These are phyloP conservation scores for Drosophila equinoxialis DNA, from an alignment of 1,140 invertebrate genomes.

Conservation along the genomic window DNA sequence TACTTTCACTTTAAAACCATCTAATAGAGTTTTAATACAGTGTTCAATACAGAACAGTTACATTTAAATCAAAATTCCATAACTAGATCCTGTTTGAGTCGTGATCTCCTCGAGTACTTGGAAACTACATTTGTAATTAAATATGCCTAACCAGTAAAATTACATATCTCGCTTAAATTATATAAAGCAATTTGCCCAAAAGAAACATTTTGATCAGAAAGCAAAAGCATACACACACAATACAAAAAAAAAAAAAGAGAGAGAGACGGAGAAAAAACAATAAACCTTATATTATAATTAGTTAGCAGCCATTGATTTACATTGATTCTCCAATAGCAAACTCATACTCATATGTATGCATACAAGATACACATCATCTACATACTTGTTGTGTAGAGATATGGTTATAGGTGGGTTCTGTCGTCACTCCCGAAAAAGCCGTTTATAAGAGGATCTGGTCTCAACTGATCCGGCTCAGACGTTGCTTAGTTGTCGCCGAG, in stretches of 20 bases:
- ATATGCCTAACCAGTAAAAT: constrained; percentile 3
- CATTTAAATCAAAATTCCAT: too few relatives aligned
- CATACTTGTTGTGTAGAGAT: constrained; percentile 19
- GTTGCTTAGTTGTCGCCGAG: constrained; percentile 48
- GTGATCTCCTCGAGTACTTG: neutral
- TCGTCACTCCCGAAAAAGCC: constrained; percentile 26
- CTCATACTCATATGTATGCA: neutral
- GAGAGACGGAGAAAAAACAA: neutral
- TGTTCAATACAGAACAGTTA: too few relatives aligned
- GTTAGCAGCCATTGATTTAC: constrained; percentile 15
- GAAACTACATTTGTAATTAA: neutral
- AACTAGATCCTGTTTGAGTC: neutral
- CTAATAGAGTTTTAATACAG: too few relatives aligned
- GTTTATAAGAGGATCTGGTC: constrained; percentile 71
- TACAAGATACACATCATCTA: constrained; percentile 8
- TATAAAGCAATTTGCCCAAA: constrained; percentile 13
- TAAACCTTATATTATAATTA: constrained; percentile 28
- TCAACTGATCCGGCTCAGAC: constrained; percentile 63
- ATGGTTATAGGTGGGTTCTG: constrained; percentile 10
- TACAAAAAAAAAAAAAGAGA: neutral
- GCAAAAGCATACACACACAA: constrained; percentile 1
- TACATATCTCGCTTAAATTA: neutral
- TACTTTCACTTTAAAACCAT: too few relatives aligned
- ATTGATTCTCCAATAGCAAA: constrained; percentile 12
- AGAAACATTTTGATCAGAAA: constrained; percentile 4